Evolutionary conservation across 2,113 vertebrate species (phyloP).

Genomic region (Neolamprologus variostigma): DNA sequence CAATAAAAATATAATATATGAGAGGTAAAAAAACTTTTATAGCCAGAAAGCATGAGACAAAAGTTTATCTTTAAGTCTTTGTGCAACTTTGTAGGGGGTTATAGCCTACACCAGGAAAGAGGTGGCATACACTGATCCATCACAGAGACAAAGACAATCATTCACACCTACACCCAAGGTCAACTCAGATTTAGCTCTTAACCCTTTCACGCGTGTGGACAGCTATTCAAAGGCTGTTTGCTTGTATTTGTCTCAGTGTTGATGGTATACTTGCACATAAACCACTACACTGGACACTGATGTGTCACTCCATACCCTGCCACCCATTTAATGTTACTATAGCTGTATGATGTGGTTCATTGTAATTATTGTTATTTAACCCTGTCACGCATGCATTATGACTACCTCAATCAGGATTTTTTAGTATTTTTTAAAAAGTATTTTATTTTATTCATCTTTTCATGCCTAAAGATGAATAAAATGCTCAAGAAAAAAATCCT

Average conservation of each 20-base stretch:
- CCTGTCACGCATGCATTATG: not conserved
- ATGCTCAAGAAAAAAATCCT: not conserved
- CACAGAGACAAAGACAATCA: not conserved
- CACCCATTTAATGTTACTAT: not conserved
- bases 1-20: not conserved
- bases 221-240: not conserved
- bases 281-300: not conserved
- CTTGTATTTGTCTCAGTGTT: not conserved
- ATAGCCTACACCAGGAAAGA: not conserved
- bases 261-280: not conserved
- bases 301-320: not conserved
- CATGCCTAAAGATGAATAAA: not conserved
- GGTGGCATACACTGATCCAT: not conserved
- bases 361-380: not conserved
- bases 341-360: not conserved
- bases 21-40: not conserved
- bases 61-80: not conserved
- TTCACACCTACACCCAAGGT: not conserved
- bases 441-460: not conserved
- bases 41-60: not conserved
- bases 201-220: not conserved
- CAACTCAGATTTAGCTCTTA: not conserved
- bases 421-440: not conserved
- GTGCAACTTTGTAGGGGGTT: not conserved
- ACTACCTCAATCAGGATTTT: not conserved